phyloP scores from a whole-genome alignment of 2,113 vertebrate species.

The Callospermophilus lateralis region DNA sequence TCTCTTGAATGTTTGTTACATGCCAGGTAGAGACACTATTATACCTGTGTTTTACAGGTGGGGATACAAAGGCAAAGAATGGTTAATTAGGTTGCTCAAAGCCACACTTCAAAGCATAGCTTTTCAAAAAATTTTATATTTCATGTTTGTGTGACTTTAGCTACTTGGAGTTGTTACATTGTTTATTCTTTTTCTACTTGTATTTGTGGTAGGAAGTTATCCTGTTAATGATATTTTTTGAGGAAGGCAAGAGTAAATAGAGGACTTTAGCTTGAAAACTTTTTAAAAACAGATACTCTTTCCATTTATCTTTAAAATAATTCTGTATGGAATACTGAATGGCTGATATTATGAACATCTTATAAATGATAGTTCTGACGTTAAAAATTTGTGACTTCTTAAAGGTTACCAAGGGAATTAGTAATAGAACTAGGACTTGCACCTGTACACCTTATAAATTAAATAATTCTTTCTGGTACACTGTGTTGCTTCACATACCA shows the following conservation, averaged over 20 bases:
- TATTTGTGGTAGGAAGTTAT: background rate
- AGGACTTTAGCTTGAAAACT: background rate
- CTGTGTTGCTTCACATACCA: background rate
- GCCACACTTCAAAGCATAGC: background rate
- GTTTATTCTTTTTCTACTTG: background rate
- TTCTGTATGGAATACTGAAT: background rate
- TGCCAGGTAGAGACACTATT: no score
- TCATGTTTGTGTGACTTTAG: background rate
- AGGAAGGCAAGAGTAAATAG: background rate
- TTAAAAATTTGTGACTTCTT: background rate
- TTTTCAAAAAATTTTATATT: background rate
- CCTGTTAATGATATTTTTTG: constrained; percentile 3
- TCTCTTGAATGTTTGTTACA: constrained; percentile 15
- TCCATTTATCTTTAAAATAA: background rate
- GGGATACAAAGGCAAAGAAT: background rate
- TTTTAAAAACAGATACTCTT: background rate
- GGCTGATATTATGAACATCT: background rate
- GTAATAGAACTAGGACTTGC: background rate
- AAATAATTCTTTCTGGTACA: background rate
- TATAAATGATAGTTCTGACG: background rate
- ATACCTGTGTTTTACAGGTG: background rate
- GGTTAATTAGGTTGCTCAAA: constrained; percentile 3
- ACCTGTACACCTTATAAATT: background rate
- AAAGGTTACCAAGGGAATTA: background rate
- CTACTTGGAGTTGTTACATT: background rate